Evolutionary conservation across 2,888 invertebrate species (phyloP).

Genomic region (Ornithoptera priamus): DNA sequence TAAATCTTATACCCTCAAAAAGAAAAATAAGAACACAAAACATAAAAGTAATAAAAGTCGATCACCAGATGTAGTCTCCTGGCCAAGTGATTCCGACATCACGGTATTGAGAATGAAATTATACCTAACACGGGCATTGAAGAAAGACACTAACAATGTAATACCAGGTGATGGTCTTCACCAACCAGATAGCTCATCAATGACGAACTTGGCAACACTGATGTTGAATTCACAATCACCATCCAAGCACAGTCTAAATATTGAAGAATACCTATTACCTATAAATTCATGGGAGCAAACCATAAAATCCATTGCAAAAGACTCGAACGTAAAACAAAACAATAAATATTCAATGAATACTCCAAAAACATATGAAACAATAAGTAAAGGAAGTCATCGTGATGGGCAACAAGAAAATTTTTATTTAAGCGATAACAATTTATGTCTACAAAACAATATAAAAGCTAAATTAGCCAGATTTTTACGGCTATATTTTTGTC

Average conservation of each 20-base stretch:
- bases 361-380: constrained; percentile 21
- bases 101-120: constrained; percentile 78
- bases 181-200: constrained; percentile 77
- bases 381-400: constrained; percentile 36
- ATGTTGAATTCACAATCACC: constrained; percentile 63
- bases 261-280: constrained; percentile 77
- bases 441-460: constrained; percentile 43
- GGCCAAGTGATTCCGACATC: constrained; percentile 81
- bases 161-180: constrained; percentile 80
- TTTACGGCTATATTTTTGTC: constrained; percentile 68
- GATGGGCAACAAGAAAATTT: constrained; percentile 32
- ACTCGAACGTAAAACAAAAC: constrained; percentile 36
- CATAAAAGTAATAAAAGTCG: constrained; percentile 50
- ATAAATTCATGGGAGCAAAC: constrained; percentile 79
- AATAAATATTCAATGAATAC: constrained; percentile 24
- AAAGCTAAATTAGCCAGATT: constrained; percentile 66
- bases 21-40: constrained; percentile 50
- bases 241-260: constrained; percentile 58
- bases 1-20: constrained; percentile 39
- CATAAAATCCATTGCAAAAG: constrained; percentile 40
- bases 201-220: constrained; percentile 80
- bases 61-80: constrained; percentile 61
- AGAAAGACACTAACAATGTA: constrained; percentile 66
- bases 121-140: constrained; percentile 57
- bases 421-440: constrained; percentile 45